A percentile compares a stretch with the other conserved stretches of the same genome.
phyloP scores from a whole-genome alignment of 2,797 vertebrate species.

The Aeoliscus strigatus region DNA sequence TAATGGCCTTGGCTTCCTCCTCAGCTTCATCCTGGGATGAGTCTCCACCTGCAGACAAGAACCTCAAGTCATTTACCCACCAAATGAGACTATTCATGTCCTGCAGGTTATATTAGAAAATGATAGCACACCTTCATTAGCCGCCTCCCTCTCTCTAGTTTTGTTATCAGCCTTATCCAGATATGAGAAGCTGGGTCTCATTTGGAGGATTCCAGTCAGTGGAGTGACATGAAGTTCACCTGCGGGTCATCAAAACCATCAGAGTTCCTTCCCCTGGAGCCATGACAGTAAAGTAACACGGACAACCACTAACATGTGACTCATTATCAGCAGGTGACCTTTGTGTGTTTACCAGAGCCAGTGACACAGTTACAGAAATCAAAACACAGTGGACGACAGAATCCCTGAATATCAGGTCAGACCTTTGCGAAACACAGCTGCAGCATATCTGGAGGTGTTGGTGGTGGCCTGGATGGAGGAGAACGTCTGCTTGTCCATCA shows the following conservation, averaged over 20 bases:
- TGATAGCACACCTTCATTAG: constrained; percentile 81
- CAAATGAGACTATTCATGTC: background rate
- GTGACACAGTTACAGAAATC: no score
- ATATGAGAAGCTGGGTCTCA: constrained; percentile 95
- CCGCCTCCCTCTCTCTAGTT: constrained; percentile 91
- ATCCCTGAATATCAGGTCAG: background rate
- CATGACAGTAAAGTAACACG: background rate
- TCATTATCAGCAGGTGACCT: constrained; percentile 12
- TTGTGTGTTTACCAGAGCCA: constrained; percentile 14
- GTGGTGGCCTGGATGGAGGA: constrained; percentile 92
- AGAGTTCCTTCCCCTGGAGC: background rate
- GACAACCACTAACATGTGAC: no score
- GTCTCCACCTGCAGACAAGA: constrained; percentile 81
- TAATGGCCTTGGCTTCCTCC: constrained; percentile 94
- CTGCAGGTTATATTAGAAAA: background rate
- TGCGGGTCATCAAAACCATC: constrained; percentile 48
- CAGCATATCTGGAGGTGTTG: constrained; percentile 90
- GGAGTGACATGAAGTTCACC: constrained; percentile 97
- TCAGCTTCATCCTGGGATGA: constrained; percentile 98
- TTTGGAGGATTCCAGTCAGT: constrained; percentile 92
- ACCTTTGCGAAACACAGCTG: constrained; percentile 94
- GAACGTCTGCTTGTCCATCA: constrained; percentile 97
- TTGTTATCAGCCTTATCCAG: constrained; percentile 94
- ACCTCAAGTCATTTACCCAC: constrained; percentile 1
- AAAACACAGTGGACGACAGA: background rate